phyloP scores from a whole-genome alignment of 2,888 invertebrate species.

The Drosophila yooni region DNA sequence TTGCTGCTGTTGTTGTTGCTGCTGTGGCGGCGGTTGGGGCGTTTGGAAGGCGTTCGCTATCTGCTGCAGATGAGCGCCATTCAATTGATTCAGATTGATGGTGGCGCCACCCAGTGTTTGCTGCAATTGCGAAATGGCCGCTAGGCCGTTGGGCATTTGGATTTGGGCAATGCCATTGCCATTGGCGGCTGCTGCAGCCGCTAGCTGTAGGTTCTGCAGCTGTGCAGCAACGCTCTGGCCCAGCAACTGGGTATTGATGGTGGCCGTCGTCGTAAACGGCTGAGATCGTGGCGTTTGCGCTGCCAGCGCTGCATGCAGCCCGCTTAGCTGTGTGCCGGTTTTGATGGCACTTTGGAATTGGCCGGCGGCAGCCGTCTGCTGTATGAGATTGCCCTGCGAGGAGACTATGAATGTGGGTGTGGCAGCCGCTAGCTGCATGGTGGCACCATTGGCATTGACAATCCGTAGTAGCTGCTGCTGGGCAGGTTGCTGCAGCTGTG shows the following conservation, averaged over 20 bases:
- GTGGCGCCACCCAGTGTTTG: conserved; percentile 83
- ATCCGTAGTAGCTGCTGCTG: conserved; percentile 87
- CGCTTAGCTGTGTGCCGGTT: conserved; percentile 83
- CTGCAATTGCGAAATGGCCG: conserved; percentile 84
- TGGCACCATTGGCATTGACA: conserved; percentile 87
- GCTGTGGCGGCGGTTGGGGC: conserved; percentile 75
- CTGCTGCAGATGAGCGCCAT: conserved; percentile 84
- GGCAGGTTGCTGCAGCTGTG: conserved; percentile 82
- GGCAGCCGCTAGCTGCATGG: conserved; percentile 86
- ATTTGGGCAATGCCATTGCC: conserved; percentile 84
- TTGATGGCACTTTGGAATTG: conserved; percentile 84
- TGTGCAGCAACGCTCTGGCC: conserved; percentile 84
- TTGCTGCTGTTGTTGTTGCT: conserved; percentile 30
- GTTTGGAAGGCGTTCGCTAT: conserved; percentile 84
- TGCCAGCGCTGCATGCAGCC: conserved; percentile 83
- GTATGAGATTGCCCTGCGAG: conserved; percentile 85
- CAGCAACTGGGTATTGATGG: conserved; percentile 84
- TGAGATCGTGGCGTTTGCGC: conserved; percentile 84
- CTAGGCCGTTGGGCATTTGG: conserved; percentile 85
- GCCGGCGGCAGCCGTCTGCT: conserved; percentile 82
- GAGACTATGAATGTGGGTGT: conserved; percentile 86
- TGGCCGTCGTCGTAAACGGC: conserved; percentile 83
- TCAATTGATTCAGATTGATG: conserved; percentile 84
- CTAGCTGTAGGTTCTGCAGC: conserved; percentile 84
- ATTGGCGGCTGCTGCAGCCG: conserved; percentile 81